phyloP scores from a whole-genome alignment of 2,113 vertebrate species.

The Alces alces region DNA sequence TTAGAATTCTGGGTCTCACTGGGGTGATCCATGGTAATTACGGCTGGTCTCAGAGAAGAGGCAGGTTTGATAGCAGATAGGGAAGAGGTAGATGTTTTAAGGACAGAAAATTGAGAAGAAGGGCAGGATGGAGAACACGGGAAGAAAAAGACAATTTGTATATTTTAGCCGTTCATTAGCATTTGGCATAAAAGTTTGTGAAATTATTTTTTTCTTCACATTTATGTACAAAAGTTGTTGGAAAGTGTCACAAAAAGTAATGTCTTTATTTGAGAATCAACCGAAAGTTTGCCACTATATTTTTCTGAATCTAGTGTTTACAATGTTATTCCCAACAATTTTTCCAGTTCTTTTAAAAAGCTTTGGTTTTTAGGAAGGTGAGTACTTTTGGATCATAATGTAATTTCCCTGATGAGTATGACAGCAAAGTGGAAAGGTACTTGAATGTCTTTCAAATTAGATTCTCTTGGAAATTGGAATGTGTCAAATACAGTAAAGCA shows the following conservation, averaged over 20 bases:
- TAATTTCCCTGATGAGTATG: neutral
- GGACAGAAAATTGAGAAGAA: neutral
- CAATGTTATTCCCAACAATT: neutral
- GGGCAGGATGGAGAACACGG: neutral
- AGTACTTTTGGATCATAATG: neutral
- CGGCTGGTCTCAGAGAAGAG: neutral
- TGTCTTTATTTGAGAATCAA: neutral
- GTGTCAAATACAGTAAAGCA: neutral
- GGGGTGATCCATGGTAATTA: neutral
- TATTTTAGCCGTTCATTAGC: neutral
- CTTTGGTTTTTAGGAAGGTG: neutral
- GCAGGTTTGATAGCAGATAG: neutral
- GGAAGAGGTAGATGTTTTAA: neutral
- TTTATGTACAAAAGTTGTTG: neutral
- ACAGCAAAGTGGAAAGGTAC: neutral
- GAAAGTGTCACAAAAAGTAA: neutral
- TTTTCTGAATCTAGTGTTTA: neutral
- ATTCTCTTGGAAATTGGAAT: neutral
- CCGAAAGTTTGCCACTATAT: neutral
- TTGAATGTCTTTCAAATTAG: neutral
- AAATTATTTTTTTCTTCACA: neutral
- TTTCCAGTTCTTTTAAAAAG: neutral
- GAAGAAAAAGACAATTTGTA: neutral
- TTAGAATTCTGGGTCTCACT: neutral
- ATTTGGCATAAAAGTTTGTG: neutral